Conservation (phyloP, 1,140 invertebrate species). For the Zaprionus africanus region DNA sequence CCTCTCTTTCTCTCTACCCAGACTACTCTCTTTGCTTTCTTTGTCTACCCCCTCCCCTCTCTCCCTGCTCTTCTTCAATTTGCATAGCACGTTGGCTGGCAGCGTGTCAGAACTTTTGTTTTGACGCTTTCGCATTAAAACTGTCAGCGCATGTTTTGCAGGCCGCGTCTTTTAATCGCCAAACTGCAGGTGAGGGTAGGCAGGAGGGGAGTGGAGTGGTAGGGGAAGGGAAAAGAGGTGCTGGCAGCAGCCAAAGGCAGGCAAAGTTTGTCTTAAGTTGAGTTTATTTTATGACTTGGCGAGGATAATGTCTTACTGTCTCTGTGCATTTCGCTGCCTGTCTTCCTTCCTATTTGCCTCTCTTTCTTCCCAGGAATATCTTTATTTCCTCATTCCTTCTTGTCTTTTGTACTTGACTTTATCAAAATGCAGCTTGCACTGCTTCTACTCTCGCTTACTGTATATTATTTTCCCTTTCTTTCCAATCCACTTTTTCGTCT, state of each 20-base stretch:
- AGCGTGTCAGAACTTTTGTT: constrained; percentile 37
- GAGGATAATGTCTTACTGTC: not conserved
- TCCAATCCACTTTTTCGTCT: not conserved
- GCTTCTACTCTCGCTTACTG: not conserved
- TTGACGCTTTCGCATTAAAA: constrained; percentile 65
- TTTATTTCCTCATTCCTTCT: not conserved
- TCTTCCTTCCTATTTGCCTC: not conserved
- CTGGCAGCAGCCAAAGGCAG: constrained; percentile 27
- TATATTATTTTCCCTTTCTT: not conserved
- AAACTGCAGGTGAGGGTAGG: not conserved
- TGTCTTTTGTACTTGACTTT: not conserved
- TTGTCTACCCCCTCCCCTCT: not conserved
- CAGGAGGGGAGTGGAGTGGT: not conserved
- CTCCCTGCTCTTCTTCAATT: constrained; percentile 35
- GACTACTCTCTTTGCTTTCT: not conserved
- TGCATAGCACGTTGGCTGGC: constrained; percentile 54
- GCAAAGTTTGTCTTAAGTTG: constrained; percentile 27
- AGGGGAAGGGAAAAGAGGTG: not conserved
- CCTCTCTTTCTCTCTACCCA: not conserved
- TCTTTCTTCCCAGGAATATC: not conserved
- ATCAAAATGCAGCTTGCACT: not conserved
- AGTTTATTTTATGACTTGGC: constrained; percentile 1
- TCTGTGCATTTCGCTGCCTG: not conserved
- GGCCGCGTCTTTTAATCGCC: constrained; percentile 39
- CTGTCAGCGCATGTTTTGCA: constrained; percentile 69